Base-by-base conservation (phyloP, 2,113 vertebrate genomes). In the Apeltes quadracus region DNA sequence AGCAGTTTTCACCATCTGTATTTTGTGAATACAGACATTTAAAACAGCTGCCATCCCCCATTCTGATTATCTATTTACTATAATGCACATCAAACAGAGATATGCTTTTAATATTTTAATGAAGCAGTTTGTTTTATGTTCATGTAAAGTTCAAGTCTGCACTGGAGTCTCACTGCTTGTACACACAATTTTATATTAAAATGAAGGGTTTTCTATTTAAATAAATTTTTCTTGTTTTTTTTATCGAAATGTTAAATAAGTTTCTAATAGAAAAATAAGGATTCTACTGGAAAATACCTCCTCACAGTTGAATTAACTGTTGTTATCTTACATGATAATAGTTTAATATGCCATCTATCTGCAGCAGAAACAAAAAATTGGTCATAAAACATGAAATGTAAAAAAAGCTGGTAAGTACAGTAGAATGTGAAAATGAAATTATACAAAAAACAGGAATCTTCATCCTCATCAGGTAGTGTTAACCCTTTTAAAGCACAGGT, bases 141-240 rank as follows among this genome's bases (percentile, higher is more conserved):
- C 34, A 64, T 88, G 63, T 80, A 23, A 82, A 61, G 46, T 75
- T 78, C 50, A 34, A 34, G 87, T 82, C 65, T 82, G 81, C 87
- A 90, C 88, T 90, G 88, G 80, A 82, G 68, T 87, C 82, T 87
- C 68, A 84, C 80, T 87, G 84, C 80, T 85, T 89, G 76, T 73
- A 58, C 51, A 48, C 55, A 72, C 74, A 73, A 43, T 5, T 82
- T 76, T 75, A 18, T 69, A 82, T 76, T 82, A 69, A 85, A 89
- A 70, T 81, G 5, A 84, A 79, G 51, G 43, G 38, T 78, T 85
- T 82, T 84, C 23, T 78, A 88, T 81, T 84, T 80, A 83, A 81
- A 77, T 61, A 29, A 8, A 22, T 20, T 54, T 6, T 32, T 38
- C 22, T 23, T 44, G 16, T 66, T 50, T 62, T n/a, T 3, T 22